A percentile compares a stretch with the other conserved stretches of the same genome.
These are phyloP conservation scores for Zhuqinia jingwanae DNA, from an alignment of 2,888 invertebrate genomes.

Conservation along the genomic window DNA sequence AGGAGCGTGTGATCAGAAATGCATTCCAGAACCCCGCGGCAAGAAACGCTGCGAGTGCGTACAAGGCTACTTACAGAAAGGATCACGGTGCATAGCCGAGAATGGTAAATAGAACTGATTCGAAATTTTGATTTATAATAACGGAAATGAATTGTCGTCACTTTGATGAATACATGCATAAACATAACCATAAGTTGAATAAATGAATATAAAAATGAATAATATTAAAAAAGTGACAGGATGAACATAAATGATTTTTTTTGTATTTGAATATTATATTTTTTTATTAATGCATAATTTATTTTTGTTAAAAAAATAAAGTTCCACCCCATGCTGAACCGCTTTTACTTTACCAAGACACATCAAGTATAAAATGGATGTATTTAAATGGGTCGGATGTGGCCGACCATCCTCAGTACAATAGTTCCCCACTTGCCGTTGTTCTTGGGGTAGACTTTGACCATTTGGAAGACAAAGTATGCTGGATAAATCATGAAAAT, in stretches of 20 bases:
- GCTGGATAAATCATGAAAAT: slow-evolving; percentile 86
- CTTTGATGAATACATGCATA: too few relatives aligned
- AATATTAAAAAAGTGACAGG: too few relatives aligned
- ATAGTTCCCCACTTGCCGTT: slow-evolving; percentile 61
- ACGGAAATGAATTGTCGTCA: too few relatives aligned
- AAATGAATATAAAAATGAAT: too few relatives aligned
- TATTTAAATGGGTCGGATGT: slow-evolving; percentile 83
- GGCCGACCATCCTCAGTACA: slow-evolving; percentile 47
- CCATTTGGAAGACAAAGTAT: slow-evolving; percentile 86
- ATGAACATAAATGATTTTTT: too few relatives aligned
- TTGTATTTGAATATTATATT: too few relatives aligned
- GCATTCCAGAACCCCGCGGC: slow-evolving; percentile 86
- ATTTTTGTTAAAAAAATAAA: slow-evolving; percentile 81
- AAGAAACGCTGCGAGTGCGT: slow-evolving; percentile 86
- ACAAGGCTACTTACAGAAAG: slow-evolving; percentile 85
- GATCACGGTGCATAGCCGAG: slow-evolving; percentile 82
- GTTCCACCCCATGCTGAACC: slow-evolving; percentile 85
- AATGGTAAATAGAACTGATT: slow-evolving; percentile 30
- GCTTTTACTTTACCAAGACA: slow-evolving; percentile 87
- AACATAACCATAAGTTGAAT: too few relatives aligned
- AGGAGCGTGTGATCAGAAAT: slow-evolving; percentile 88
- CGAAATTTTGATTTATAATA: background rate
- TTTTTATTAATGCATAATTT: too few relatives aligned
- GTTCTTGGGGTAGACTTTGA: slow-evolving; percentile 84
- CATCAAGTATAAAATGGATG: slow-evolving; percentile 85